Base-by-base conservation (phyloP, 2,888 invertebrate species). In the Parelbella ahira region DNA sequence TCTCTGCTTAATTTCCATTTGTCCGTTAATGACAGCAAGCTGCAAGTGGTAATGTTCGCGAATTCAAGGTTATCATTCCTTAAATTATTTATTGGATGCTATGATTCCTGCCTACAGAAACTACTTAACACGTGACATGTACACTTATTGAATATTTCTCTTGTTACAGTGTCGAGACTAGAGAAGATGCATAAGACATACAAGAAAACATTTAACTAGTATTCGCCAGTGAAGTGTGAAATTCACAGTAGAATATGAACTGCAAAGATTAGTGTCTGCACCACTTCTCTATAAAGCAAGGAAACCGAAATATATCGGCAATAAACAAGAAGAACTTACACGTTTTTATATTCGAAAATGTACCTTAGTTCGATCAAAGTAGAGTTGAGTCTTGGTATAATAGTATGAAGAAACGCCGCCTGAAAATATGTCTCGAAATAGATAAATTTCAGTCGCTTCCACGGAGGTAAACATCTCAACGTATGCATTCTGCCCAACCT, bases 301-400 rank as follows among this genome's bases (percentile, higher is more conserved):
- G 61, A 58, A 58, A 54, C 60, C 54, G 57, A 68, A 71, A 75
- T 72, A 74, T 73, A 76, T 76, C 62, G 67, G 50, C 70, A 66
- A 76, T 76, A 78, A 78, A 77, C 69, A 62, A 32, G 23, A 2
- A 39, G 9, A 39, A 32, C 67, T 25, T 12, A 9, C 4, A 8
- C 2, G 15, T 23, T 7, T 10, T 9, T 51, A 42, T 28, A 41
- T n/a, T n/a, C 32, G 47, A 50, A 60, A 58, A 49, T 48, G 37
- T 33, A 55, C 64, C 49, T 56, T 65, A 48, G 12, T 9, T 1
- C 1, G 11, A 4, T 5, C 1, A 1, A 0, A n/a, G 11, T 55
- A 64, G 36, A 55, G 68, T 58, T 49, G 23, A 43, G 33, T 49
- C 37, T 44, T 27, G 24, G 7, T n/a, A 29, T 23, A 34, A 39